Evolutionary conservation across 1,140 invertebrate species (phyloP).

Genomic region (Homarus americanus): DNA sequence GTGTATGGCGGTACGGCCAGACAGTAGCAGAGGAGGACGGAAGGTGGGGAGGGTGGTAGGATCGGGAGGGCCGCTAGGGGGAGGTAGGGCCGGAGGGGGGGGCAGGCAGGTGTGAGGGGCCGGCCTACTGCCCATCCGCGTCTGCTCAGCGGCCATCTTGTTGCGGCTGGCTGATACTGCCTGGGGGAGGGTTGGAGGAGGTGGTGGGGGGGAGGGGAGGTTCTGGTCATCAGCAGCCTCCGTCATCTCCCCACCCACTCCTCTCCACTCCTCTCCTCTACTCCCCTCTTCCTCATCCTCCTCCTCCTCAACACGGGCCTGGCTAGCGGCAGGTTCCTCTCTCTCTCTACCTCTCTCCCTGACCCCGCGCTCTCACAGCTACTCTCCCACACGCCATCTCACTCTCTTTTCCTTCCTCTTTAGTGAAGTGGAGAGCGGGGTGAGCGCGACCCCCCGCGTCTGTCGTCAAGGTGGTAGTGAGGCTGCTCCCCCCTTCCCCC

Average conservation of each 20-base stretch:
- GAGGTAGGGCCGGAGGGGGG: not conserved
- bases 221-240: not conserved
- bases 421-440: not conserved
- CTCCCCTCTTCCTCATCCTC: not conserved
- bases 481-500: not conserved
- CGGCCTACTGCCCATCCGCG: not conserved
- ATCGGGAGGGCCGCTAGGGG: too few species aligned
- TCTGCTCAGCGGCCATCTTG: not conserved
- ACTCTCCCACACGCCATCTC: not conserved
- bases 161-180: not conserved
- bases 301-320: not conserved
- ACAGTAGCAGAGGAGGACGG: too few species aligned
- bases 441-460: not conserved
- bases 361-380: not conserved
- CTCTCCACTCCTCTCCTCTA: not conserved
- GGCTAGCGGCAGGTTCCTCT: not conserved
- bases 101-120: not conserved
- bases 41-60: not conserved
- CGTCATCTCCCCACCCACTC: not conserved
- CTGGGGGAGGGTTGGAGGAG: not conserved
- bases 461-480: not conserved
- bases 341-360: constrained; percentile 27
- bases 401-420: not conserved
- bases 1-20: too few species aligned
- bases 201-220: too few species aligned